Evolutionary conservation across 2,113 vertebrate genomes (phyloP), one percentile per base, ranked within the genome.

Genomic region (Cnemophilus loriae): DNA sequence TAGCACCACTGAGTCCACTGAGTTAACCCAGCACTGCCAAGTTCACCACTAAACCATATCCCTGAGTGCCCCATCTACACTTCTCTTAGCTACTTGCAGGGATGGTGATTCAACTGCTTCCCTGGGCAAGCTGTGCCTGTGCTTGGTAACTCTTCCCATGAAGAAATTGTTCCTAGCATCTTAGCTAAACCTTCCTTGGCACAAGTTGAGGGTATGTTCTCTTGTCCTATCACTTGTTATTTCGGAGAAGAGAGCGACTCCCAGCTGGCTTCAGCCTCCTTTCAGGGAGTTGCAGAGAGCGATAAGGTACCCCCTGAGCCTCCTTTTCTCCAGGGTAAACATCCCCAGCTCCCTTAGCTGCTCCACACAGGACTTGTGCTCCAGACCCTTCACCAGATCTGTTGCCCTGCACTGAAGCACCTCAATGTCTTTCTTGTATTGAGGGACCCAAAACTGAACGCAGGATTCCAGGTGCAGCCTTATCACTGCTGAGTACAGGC

Each of bases 221-320:
- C 39, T 61, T 59, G 46, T 44, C 33, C 28, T 39, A 12, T 46
- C 28, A 12, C 13, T 24, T 60, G 20, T 30, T 53, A 15, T 52
- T n/a, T 60, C 28, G 9, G 53, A 75, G 46, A 46, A 39, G 15
- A 60, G 19, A 39, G 9, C 0, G 1, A 44, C 3, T 4, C 9
- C 19, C 23, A 15, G 12, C 27, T 74, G 37, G 23, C 12, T 59
- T n/a, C 27, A 44, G 13, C 1, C 28, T 65, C 23, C 28, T 59
- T 52, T 46, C 39, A n/a, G 19, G 39, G 20, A 52, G 16, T 10
- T 75, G 10, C n/a, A 30, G 16, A 23, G 37, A 65, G 20, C 1
- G 1, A 17, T 52, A 17, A 39, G 4, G 18, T 56, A 3, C 8
- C 17, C 27, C 22, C 28, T 8, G 9, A 9, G 19, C 7, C 9